These are phyloP conservation scores for Hippopotamyrus pictus DNA, from an alignment of 2,797 vertebrate species.

Conservation along the genomic window DNA sequence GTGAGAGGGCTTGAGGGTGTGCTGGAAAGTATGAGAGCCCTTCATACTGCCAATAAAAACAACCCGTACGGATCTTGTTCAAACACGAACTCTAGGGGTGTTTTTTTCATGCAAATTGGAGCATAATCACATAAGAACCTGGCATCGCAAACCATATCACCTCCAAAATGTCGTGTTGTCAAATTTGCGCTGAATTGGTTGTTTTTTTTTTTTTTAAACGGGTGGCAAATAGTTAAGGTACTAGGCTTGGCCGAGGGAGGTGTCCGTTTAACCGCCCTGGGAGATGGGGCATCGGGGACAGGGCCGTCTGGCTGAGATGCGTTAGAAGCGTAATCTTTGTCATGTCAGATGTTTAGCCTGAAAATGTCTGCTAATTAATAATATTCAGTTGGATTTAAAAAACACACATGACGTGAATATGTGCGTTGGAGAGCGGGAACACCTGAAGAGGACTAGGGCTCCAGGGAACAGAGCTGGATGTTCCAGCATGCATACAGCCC, in stretches of 20 bases:
- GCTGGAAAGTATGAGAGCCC: not conserved
- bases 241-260: not conserved
- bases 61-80: not conserved
- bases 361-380: not conserved
- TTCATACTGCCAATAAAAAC: not conserved
- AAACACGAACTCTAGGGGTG: not conserved
- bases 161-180: not conserved
- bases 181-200: not conserved
- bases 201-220: not conserved
- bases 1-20: not conserved
- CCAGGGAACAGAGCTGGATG: not conserved
- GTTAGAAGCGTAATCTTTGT: not conserved
- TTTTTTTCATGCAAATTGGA: constrained; percentile 1
- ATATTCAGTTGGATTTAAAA: not conserved
- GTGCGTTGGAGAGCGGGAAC: not conserved
- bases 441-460: not conserved
- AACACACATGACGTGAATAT: not conserved
- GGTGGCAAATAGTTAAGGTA: not conserved
- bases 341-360: not conserved
- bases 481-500: not conserved
- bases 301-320: not conserved
- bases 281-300: not conserved
- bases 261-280: not conserved
- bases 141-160: not conserved
- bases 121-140: not conserved